phyloP scores from a whole-genome alignment of 2,888 invertebrate species.

The Mesorhabditis spiculigera region DNA sequence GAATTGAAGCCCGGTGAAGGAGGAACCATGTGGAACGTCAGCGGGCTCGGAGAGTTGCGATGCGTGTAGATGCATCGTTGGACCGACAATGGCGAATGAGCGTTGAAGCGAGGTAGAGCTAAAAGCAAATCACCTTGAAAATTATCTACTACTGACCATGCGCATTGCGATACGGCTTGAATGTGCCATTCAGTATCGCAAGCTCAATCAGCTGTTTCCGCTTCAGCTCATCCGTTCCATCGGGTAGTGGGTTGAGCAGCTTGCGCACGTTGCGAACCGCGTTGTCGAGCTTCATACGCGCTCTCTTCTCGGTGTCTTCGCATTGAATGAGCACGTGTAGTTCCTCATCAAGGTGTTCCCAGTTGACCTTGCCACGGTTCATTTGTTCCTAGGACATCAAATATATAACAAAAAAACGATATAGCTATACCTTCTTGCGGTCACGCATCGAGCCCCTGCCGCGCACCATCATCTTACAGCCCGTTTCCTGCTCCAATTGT shows the following conservation, averaged over 20 bases:
- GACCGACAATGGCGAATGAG: not conserved
- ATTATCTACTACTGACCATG: not conserved
- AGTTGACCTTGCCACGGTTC: slow-evolving; percentile 97
- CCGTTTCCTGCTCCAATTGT: slow-evolving; percentile 98
- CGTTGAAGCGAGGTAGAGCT: not conserved
- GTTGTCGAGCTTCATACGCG: slow-evolving; percentile 85
- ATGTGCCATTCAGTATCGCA: not conserved
- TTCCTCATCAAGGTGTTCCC: slow-evolving; percentile 98
- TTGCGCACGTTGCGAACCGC: slow-evolving; percentile 98
- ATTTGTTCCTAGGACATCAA: slow-evolving; percentile 79
- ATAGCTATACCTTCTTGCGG: slow-evolving; percentile 84
- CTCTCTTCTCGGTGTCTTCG: slow-evolving; percentile 95
- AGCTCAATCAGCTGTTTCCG: not conserved
- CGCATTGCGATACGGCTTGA: not conserved
- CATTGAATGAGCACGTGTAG: slow-evolving; percentile 83
- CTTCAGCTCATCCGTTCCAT: not conserved
- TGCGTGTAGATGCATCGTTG: not conserved
- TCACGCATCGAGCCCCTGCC: slow-evolving; percentile 70
- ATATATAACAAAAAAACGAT: not conserved
- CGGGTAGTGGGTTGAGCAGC: slow-evolving; percentile 76
- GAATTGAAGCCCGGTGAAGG: not conserved
- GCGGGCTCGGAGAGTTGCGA: not conserved
- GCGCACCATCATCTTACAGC: slow-evolving; percentile 99
- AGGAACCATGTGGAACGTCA: not conserved
- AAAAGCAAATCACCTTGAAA: not conserved